These are phyloP conservation scores for Epinephelus cyanopodus DNA, from an alignment of 2,113 vertebrate genomes.

Conservation along the genomic window DNA sequence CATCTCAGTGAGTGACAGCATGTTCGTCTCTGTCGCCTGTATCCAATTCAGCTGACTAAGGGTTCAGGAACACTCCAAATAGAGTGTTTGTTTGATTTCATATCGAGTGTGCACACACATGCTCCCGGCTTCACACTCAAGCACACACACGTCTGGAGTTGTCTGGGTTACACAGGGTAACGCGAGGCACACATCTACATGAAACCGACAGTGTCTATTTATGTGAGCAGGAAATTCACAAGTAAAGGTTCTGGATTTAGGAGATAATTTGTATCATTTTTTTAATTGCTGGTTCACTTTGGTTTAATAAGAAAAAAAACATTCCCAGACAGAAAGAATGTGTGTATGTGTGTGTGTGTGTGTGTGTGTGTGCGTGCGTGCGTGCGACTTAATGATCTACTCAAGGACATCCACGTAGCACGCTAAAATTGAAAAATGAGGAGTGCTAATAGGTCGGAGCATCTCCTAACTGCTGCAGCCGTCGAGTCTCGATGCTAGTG, in stretches of 20 bases:
- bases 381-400: constrained; percentile 20
- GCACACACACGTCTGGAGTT: constrained; percentile 33
- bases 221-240: constrained; percentile 1
- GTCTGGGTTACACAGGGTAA: constrained; percentile 20
- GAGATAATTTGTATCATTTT: not conserved
- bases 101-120: constrained; percentile 39
- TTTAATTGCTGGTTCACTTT: not conserved
- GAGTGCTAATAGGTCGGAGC: constrained; percentile 42
- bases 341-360: not conserved
- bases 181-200: not conserved
- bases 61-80: constrained; percentile 10
- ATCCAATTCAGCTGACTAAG: constrained; percentile 48
- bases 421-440: constrained; percentile 48
- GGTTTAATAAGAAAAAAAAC: constrained; percentile 1
- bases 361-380: constrained; percentile 2
- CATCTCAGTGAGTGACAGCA: constrained; percentile 36
- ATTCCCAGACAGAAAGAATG: not conserved
- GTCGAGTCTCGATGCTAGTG: constrained; percentile 14
- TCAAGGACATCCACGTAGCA: constrained; percentile 42
- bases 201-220: constrained; percentile 5
- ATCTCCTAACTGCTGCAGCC: constrained; percentile 25
- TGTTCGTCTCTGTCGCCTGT: constrained; percentile 16
- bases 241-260: constrained; percentile 14
- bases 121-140: constrained; percentile 24
- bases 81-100: constrained; percentile 59